Evolutionary conservation across 2,888 invertebrate genomes (phyloP).

Genomic region (Meta bourneti): DNA sequence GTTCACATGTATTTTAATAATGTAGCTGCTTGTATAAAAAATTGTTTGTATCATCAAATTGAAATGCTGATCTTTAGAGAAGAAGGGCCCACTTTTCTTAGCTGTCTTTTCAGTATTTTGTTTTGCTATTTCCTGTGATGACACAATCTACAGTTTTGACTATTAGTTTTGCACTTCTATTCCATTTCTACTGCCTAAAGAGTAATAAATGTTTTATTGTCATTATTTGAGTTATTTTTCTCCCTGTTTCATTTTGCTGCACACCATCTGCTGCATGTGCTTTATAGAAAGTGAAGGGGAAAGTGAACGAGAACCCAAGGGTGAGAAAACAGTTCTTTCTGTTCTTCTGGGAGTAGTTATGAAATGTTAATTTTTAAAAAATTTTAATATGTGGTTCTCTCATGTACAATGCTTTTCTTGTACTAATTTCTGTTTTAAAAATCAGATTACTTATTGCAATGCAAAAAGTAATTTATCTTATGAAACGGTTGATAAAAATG

Average conservation of each 20-base stretch:
- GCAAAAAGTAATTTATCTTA: too few relatives aligned
- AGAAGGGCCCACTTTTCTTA: too few relatives aligned
- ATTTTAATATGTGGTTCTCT: background rate
- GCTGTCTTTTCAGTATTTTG: background rate
- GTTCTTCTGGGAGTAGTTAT: constrained; percentile 8
- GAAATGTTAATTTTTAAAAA: too few relatives aligned
- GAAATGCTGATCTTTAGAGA: too few relatives aligned
- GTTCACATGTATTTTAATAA: too few relatives aligned
- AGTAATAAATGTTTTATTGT: background rate
- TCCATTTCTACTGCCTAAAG: background rate
- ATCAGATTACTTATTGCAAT: background rate
- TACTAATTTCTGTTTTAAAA: background rate
- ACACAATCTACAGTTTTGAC: background rate
- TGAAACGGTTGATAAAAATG: too few relatives aligned
- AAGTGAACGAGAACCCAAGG: constrained; percentile 69
- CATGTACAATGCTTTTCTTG: background rate
- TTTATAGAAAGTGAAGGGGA: constrained; percentile 74
- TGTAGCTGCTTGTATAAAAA: too few relatives aligned
- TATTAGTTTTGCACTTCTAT: background rate
- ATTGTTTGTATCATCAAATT: too few relatives aligned
- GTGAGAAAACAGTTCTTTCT: constrained; percentile 59
- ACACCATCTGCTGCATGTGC: constrained; percentile 65
- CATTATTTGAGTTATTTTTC: constrained; percentile 64
- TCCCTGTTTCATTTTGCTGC: constrained; percentile 67
- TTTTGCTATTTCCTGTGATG: background rate